These are phyloP conservation scores for Charina bottae DNA, from an alignment of 2,113 vertebrate species.

Conservation along the genomic window DNA sequence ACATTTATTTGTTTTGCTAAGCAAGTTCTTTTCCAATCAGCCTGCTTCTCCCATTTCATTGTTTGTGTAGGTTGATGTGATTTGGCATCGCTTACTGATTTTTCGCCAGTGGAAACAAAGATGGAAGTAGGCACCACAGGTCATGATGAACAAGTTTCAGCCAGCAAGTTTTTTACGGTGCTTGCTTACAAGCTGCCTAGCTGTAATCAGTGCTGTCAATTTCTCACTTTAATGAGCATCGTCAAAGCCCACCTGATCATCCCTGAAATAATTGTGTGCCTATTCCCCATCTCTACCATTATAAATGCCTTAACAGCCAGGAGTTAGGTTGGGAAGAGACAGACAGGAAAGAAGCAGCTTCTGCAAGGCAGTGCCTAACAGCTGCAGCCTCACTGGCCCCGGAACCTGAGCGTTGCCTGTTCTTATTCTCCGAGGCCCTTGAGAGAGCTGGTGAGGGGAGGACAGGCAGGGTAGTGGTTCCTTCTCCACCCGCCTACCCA, in stretches of 20 bases:
- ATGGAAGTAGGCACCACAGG: background rate
- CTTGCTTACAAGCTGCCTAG: background rate
- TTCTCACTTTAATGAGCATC: conserved; percentile 41
- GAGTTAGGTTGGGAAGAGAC: conserved; percentile 21
- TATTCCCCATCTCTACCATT: background rate
- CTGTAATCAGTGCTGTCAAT: background rate
- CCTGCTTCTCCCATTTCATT: background rate
- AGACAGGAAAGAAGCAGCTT: background rate
- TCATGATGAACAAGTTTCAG: background rate
- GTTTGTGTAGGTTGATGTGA: background rate
- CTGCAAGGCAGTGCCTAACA: background rate
- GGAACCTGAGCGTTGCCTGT: background rate
- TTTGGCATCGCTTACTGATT: accelerated
- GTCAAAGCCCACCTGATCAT: conserved; percentile 25
- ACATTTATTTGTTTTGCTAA: background rate
- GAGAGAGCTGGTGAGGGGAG: conserved; percentile 28
- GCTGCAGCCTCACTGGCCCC: background rate
- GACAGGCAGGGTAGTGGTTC: background rate
- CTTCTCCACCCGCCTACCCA: background rate
- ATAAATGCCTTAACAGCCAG: background rate
- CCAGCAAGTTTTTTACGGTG: background rate
- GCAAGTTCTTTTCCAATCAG: background rate
- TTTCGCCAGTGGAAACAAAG: conserved; percentile 9
- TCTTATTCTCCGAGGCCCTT: conserved; percentile 42
- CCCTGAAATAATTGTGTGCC: conserved; percentile 11